Conservation (phyloP, 2,113 vertebrate species). For the Paramormyrops kingsleyae region DNA sequence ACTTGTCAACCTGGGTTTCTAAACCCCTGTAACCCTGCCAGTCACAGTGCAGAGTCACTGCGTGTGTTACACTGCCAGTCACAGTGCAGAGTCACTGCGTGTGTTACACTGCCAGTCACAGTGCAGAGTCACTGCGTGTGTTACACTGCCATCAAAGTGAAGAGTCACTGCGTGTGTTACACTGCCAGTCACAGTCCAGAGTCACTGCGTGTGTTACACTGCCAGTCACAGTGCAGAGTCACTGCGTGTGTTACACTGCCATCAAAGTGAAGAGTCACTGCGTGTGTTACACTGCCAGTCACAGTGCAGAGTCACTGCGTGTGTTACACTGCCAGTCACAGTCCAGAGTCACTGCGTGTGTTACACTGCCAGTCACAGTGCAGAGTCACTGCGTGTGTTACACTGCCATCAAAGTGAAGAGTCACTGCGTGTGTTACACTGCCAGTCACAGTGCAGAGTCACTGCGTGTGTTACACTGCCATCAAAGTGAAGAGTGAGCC, state of each 20-base stretch:
- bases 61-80: not conserved
- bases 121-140: not conserved
- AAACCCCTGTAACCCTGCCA: not conserved
- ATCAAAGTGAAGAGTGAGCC: not conserved
- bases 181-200: not conserved
- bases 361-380: not conserved
- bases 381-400: not conserved
- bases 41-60: not conserved
- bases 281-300: not conserved
- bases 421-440: not conserved
- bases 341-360: not conserved
- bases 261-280: not conserved
- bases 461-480: not conserved
- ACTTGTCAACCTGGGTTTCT: not conserved
- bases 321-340: not conserved
- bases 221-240: not conserved
- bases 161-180: not conserved
- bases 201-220: not conserved
- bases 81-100: not conserved
- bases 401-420: not conserved
- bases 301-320: not conserved
- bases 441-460: not conserved
- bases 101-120: not conserved
- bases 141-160: not conserved
- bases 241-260: not conserved